Evolutionary conservation across 2,797 vertebrate genomes (phyloP).

Genomic region (Enteromius mattozi): DNA sequence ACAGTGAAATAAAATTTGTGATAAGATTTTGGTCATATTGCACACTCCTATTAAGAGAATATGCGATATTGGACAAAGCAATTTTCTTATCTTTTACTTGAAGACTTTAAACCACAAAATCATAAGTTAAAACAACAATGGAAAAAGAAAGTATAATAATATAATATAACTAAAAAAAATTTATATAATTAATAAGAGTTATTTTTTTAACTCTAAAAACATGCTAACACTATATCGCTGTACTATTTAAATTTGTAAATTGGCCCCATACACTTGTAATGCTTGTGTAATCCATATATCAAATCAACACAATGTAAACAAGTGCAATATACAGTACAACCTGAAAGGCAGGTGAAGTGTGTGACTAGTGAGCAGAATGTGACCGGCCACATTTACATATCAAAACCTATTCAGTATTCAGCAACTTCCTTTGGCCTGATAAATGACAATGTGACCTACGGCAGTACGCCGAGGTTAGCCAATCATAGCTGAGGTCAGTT

Average conservation of each 20-base stretch:
- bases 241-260: background rate
- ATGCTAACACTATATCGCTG: background rate
- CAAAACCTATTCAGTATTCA: conserved; percentile 34
- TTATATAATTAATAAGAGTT: too few species aligned
- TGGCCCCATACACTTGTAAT: background rate
- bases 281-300: background rate
- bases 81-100: too few species aligned
- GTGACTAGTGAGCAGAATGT: conserved; percentile 14
- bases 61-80: too few species aligned
- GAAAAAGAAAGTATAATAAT: too few species aligned
- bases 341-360: conserved; percentile 6
- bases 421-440: conserved; percentile 16
- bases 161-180: too few species aligned
- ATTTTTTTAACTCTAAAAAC: too few species aligned
- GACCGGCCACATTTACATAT: conserved; percentile 23
- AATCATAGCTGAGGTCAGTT: conserved; percentile 22
- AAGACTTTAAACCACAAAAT: too few species aligned
- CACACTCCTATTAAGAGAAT: too few species aligned
- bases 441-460: conserved; percentile 4
- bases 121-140: too few species aligned
- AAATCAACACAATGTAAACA: background rate
- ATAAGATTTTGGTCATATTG: too few species aligned
- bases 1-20: too few species aligned
- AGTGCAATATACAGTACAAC: background rate
- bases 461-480: conserved; percentile 8